phyloP scores from a whole-genome alignment of 2,888 invertebrate species.

The Aquatica leii region DNA sequence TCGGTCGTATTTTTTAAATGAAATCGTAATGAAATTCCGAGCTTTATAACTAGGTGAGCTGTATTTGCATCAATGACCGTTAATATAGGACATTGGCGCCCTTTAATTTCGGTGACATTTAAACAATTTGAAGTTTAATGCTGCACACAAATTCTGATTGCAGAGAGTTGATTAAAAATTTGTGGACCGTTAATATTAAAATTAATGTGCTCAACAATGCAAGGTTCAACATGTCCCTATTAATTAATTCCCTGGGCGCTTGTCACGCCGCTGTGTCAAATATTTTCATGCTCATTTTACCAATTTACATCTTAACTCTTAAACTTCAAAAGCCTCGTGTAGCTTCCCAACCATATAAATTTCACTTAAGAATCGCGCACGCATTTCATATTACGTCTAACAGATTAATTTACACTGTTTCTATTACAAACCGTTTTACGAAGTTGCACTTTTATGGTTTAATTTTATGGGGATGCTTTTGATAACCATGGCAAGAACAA shows the following conservation, averaged over 20 bases:
- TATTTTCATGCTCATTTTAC: slow-evolving; percentile 51
- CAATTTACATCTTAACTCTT: slow-evolving; percentile 41
- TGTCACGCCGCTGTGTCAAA: slow-evolving; percentile 55
- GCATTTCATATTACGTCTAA: slow-evolving; percentile 4
- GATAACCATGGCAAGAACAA: slow-evolving; percentile 20
- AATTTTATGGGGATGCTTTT: slow-evolving; percentile 18
- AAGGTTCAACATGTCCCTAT: slow-evolving; percentile 46
- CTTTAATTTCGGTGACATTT: slow-evolving; percentile 51
- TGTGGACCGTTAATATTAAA: slow-evolving; percentile 56
- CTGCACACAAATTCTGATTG: slow-evolving; percentile 52
- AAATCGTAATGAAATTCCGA: slow-evolving; percentile 45
- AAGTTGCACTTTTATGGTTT: slow-evolving; percentile 21
- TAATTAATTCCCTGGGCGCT: slow-evolving; percentile 55
- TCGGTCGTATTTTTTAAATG: slow-evolving; percentile 32
- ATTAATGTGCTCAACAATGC: slow-evolving; percentile 52
- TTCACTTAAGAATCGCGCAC: neutral
- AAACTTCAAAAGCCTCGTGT: neutral
- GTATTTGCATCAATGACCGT: slow-evolving; percentile 24
- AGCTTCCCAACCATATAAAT: neutral
- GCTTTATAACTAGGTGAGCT: slow-evolving; percentile 20
- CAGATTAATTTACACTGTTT: slow-evolving; percentile 11
- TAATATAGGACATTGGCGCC: slow-evolving; percentile 20
- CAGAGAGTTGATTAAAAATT: slow-evolving; percentile 56
- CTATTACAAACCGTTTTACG: slow-evolving; percentile 17
- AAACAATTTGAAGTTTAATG: slow-evolving; percentile 51